Evolutionary conservation across 2,888 invertebrate species (phyloP).

Genomic region (Ischnus inquisitorius): DNA sequence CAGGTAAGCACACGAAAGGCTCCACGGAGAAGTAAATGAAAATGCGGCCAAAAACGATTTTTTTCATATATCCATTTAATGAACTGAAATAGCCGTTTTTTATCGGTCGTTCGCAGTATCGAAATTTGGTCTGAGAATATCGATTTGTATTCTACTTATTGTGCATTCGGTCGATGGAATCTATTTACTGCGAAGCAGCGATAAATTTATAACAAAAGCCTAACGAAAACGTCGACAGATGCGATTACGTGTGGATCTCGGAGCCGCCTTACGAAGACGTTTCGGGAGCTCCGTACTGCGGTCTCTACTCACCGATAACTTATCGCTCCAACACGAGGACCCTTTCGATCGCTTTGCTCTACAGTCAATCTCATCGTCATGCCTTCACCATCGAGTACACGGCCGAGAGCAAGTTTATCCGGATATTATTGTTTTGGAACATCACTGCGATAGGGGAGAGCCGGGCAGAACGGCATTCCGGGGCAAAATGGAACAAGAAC

Average conservation of each 20-base stretch:
- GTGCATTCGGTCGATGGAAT: too few species aligned
- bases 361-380: constrained; percentile 87
- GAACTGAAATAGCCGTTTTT: too few species aligned
- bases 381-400: constrained; percentile 89
- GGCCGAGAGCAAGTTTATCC: constrained; percentile 87
- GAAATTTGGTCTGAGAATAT: too few species aligned
- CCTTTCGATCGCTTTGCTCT: constrained; percentile 87
- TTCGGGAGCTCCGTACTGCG: constrained; percentile 88
- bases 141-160: too few species aligned
- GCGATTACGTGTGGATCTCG: constrained; percentile 89
- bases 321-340: constrained; percentile 89
- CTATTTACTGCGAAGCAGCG: too few species aligned
- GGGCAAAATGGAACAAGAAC: too few species aligned
- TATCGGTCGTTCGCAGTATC: too few species aligned
- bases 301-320: constrained; percentile 83
- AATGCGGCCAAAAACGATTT: too few species aligned
- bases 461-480: too few species aligned
- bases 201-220: too few species aligned
- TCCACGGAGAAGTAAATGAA: too few species aligned
- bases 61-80: too few species aligned
- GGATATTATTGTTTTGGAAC: background rate
- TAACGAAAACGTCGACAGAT: constrained; percentile 79
- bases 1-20: constrained; percentile 80
- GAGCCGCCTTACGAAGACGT: constrained; percentile 89
- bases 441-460: background rate